Evolutionary conservation across 2,888 invertebrate species (phyloP).

Genomic region (Gibbula magus): DNA sequence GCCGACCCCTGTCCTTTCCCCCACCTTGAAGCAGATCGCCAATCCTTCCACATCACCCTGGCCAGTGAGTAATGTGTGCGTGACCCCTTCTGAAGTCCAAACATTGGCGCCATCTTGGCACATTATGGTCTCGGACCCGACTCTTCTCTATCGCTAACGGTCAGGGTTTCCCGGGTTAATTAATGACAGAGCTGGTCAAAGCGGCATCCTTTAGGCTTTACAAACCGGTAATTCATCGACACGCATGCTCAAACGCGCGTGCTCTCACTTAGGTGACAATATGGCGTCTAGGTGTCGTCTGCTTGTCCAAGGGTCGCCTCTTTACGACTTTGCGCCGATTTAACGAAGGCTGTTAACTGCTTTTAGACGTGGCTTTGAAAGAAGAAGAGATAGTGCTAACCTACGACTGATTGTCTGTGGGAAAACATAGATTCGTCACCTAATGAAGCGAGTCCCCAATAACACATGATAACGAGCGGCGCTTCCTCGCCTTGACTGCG

Average conservation of each 20-base stretch:
- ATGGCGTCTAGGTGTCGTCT: slow-evolving; percentile 19
- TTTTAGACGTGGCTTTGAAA: slow-evolving; percentile 18
- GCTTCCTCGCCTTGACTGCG: background rate
- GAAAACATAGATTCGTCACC: slow-evolving; percentile 18
- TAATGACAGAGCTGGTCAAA: slow-evolving; percentile 19
- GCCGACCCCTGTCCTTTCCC: too few species aligned
- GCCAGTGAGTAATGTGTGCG: slow-evolving; percentile 2
- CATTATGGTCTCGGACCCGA: background rate
- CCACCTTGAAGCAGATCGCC: too few species aligned
- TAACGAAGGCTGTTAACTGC: slow-evolving; percentile 23
- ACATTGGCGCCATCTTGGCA: background rate
- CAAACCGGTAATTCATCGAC: background rate
- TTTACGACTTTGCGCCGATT: slow-evolving; percentile 18
- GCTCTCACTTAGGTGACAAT: slow-evolving; percentile 16
- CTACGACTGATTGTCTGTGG: slow-evolving; percentile 21
- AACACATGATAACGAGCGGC: background rate
- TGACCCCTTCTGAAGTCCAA: slow-evolving; percentile 23
- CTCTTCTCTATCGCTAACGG: background rate
- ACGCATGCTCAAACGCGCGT: slow-evolving; percentile 25
- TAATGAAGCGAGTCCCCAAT: slow-evolving; percentile 12
- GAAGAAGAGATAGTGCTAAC: slow-evolving; percentile 15
- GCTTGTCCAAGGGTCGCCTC: background rate
- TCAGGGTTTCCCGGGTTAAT: background rate
- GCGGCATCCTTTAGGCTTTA: background rate
- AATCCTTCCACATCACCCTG: background rate